phyloP scores from a whole-genome alignment of 2,113 vertebrate species.

The Micromys minutus region DNA sequence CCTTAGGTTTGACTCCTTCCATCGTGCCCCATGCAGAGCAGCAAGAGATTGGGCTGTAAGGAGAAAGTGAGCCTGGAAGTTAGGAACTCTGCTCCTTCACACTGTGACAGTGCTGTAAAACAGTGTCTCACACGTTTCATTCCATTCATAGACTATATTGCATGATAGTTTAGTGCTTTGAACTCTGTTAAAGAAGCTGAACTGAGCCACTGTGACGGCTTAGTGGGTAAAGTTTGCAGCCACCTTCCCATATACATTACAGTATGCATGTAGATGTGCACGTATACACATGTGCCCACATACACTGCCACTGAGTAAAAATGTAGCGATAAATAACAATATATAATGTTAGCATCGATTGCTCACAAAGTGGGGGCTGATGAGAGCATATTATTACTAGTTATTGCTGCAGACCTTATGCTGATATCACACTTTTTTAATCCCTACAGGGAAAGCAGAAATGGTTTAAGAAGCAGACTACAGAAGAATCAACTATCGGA shows the following conservation, averaged over 20 bases:
- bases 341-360: not conserved
- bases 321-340: not conserved
- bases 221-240: not conserved
- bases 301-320: not conserved
- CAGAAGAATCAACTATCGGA: conserved; percentile 91
- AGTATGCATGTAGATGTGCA: not conserved
- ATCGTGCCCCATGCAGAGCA: not conserved
- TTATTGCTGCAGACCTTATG: conserved; percentile 23
- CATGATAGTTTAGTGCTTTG: not conserved
- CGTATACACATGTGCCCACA: not conserved
- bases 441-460: conserved; percentile 88
- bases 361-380: not conserved
- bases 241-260: not conserved
- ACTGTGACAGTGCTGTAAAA: not conserved
- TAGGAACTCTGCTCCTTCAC: not conserved
- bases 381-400: not conserved
- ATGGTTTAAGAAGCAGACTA: conserved; percentile 86
- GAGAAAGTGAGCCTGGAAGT: not conserved
- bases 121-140: not conserved
- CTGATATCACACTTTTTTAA: not conserved
- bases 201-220: not conserved
- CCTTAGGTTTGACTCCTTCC: not conserved
- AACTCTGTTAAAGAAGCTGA: not conserved
- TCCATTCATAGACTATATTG: too few species aligned
- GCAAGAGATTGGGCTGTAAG: not conserved